Conservation (phyloP, 2,113 vertebrate species). For the Apodemus sylvaticus region DNA sequence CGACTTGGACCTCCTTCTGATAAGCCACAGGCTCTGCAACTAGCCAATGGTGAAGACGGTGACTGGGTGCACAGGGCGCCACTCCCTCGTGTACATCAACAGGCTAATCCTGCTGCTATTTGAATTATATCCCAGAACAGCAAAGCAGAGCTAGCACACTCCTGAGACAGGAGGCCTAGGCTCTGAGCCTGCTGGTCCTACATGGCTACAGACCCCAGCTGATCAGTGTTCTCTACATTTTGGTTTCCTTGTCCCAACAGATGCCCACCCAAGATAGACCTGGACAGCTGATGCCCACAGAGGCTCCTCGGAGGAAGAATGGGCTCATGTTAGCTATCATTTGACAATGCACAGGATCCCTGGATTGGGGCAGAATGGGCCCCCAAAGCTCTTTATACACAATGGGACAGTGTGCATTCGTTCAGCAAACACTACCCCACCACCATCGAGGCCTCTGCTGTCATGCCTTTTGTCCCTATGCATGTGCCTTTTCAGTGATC, state of each 20-base stretch:
- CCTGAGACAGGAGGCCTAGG: background rate
- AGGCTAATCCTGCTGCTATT: background rate
- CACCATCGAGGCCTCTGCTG: background rate
- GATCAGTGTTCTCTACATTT: accelerated
- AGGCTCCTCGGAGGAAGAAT: background rate
- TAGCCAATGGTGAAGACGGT: accelerated
- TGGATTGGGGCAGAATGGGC: background rate
- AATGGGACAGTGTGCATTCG: background rate
- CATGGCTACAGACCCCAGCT: accelerated
- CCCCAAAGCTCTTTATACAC: background rate
- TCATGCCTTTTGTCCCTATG: background rate
- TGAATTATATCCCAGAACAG: background rate
- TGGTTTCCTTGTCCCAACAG: accelerated
- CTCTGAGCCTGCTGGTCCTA: background rate
- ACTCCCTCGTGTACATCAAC: background rate
- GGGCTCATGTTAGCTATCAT: background rate
- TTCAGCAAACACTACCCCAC: background rate
- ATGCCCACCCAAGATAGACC: accelerated
- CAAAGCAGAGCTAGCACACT: accelerated
- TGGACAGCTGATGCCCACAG: accelerated
- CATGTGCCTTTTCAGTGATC: background rate
- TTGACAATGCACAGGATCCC: background rate
- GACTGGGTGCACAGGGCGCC: background rate
- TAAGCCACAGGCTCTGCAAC: background rate
- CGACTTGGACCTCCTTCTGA: background rate